Evolutionary conservation across 2,888 invertebrate species (phyloP).

Genomic region (Leptopilina myrica): DNA sequence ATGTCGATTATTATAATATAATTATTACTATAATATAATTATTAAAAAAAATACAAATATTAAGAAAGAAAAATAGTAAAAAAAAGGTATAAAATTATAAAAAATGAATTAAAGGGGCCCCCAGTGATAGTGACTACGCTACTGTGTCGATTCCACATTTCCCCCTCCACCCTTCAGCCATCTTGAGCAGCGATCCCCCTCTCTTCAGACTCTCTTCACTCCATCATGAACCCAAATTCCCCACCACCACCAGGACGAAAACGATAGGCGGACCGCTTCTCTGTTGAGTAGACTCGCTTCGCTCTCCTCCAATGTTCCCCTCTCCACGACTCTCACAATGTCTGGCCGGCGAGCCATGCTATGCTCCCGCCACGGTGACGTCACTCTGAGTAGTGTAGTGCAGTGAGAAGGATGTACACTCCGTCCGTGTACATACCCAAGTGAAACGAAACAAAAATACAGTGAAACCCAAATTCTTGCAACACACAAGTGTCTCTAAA

Average conservation of each 20-base stretch:
- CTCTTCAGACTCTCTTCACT: no score
- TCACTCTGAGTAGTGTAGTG: conserved; percentile 77
- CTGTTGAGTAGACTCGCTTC: conserved; percentile 71
- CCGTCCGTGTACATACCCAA: conserved; percentile 70
- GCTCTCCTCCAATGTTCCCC: conserved; percentile 68
- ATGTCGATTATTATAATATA: no score
- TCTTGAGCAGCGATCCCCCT: conserved; percentile 46
- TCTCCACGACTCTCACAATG: conserved; percentile 55
- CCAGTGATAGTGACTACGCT: conserved; percentile 40
- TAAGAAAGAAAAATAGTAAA: no score
- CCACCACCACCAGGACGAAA: conserved; percentile 46
- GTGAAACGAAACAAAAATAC: conserved; percentile 58
- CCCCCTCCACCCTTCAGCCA: conserved; percentile 46
- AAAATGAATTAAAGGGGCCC: neutral
- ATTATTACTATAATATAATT: no score
- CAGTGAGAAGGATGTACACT: conserved; percentile 76
- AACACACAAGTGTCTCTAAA: conserved; percentile 5
- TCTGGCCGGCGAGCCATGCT: conserved; percentile 73
- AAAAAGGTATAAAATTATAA: neutral
- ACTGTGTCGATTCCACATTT: conserved; percentile 67
- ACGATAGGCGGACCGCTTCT: conserved; percentile 53
- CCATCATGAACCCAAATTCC: conserved; percentile 53
- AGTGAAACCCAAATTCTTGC: conserved; percentile 29
- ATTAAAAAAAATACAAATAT: no score
- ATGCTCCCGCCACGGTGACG: conserved; percentile 77